These are phyloP conservation scores for Anniella stebbinsi DNA, from an alignment of 2,797 vertebrate genomes.

Conservation along the genomic window DNA sequence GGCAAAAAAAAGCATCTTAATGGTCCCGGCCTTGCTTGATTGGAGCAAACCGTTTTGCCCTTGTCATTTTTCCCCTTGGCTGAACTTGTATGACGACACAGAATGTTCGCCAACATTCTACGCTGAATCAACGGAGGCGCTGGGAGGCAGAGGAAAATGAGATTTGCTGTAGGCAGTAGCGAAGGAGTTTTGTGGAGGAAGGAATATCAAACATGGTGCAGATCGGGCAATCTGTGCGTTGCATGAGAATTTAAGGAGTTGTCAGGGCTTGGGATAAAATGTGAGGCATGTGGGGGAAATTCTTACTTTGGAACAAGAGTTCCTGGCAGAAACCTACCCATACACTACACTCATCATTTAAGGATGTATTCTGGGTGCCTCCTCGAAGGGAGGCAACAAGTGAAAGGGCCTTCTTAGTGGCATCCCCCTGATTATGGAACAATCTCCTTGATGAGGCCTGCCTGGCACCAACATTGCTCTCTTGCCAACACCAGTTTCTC, in stretches of 20 bases:
- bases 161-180: neutral
- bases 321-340: neutral
- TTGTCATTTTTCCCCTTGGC: neutral
- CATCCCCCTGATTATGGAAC: no score
- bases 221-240: neutral
- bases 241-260: neutral
- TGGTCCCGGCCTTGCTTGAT: neutral
- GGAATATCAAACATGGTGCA: neutral
- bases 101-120: neutral
- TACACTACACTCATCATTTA: no score
- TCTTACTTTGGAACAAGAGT: neutral
- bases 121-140: no score
- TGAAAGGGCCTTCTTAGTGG: no score
- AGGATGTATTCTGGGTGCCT: no score
- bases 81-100: neutral
- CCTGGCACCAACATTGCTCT: no score
- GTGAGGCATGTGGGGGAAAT: neutral
- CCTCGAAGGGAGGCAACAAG: no score
- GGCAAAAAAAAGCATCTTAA: neutral
- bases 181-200: neutral
- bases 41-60: no score
- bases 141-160: neutral
- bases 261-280: neutral
- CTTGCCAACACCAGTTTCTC: no score
- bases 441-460: no score